Conservation (phyloP, 2,113 vertebrate genomes). For the Mungos mungo region DNA sequence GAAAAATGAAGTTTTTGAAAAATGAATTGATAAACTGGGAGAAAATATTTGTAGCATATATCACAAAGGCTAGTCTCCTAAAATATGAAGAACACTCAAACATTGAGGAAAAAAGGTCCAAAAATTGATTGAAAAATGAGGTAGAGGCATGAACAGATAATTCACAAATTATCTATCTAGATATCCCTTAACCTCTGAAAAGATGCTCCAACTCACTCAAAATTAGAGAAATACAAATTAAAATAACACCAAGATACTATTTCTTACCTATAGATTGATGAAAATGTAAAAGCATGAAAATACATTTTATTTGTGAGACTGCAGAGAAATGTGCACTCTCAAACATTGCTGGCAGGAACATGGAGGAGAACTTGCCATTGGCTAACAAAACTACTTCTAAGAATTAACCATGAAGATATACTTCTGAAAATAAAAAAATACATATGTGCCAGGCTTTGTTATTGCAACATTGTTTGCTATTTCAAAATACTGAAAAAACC, state of each 20-base stretch:
- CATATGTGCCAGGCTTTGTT: background rate
- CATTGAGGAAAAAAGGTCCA: background rate
- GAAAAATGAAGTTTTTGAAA: background rate
- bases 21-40: background rate
- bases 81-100: background rate
- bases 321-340: background rate
- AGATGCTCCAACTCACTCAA: background rate
- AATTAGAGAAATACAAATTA: constrained; percentile 5
- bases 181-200: background rate
- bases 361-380: background rate
- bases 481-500: constrained; percentile 4
- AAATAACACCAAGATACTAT: background rate
- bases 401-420: background rate
- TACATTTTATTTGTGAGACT: background rate
- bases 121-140: background rate
- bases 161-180: background rate
- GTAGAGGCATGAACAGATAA: background rate
- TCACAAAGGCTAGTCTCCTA: background rate
- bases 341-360: background rate
- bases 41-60: background rate
- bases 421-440: background rate
- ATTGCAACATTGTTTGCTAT: background rate
- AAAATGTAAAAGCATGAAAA: background rate
- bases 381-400: constrained; percentile 34
- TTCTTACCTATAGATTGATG: constrained; percentile 28